These are phyloP conservation scores for Dinocampus coccinellae DNA, from an alignment of 2,888 invertebrate genomes.

Conservation along the genomic window DNA sequence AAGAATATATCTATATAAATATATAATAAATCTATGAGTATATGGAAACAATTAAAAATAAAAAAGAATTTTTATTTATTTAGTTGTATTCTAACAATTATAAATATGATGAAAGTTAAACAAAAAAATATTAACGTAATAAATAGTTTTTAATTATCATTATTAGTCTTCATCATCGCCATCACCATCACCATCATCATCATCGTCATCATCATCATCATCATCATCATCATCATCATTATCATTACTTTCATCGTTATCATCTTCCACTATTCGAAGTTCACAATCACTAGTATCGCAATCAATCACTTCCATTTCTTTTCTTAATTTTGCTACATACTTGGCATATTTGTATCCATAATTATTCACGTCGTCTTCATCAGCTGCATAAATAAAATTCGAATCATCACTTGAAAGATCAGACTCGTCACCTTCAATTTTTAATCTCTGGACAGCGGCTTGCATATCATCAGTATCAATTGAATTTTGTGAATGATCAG, in stretches of 20 bases:
- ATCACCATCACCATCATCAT: background rate
- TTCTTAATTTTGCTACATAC: slow-evolving; percentile 73
- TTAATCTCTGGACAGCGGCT: slow-evolving; percentile 71
- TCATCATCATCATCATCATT: slow-evolving; percentile 20
- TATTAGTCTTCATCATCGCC: background rate
- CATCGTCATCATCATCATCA: background rate
- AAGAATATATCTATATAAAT: slow-evolving; percentile 37
- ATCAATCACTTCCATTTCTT: slow-evolving; percentile 50
- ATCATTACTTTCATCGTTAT: slow-evolving; percentile 32
- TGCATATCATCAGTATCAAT: slow-evolving; percentile 76
- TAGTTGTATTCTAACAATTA: too few species aligned
- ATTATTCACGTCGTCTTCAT: slow-evolving; percentile 72
- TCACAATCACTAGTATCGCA: slow-evolving; percentile 52
- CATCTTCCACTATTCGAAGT: slow-evolving; percentile 27
- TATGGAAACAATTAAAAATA: slow-evolving; percentile 62
- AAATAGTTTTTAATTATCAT: background rate
- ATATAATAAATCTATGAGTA: slow-evolving; percentile 52
- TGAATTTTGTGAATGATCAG: slow-evolving; percentile 74
- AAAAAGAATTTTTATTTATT: too few species aligned
- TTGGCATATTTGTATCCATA: slow-evolving; percentile 78
- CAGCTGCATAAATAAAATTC: slow-evolving; percentile 59
- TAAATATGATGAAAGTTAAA: too few species aligned
- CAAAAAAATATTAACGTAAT: too few species aligned
- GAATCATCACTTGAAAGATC: slow-evolving; percentile 70
- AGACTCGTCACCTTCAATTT: slow-evolving; percentile 65